Evolutionary conservation across 2,797 vertebrate genomes (phyloP), one percentile per base, ranked within the genome.

Genomic region (Mormyrus proboscirostris): DNA sequence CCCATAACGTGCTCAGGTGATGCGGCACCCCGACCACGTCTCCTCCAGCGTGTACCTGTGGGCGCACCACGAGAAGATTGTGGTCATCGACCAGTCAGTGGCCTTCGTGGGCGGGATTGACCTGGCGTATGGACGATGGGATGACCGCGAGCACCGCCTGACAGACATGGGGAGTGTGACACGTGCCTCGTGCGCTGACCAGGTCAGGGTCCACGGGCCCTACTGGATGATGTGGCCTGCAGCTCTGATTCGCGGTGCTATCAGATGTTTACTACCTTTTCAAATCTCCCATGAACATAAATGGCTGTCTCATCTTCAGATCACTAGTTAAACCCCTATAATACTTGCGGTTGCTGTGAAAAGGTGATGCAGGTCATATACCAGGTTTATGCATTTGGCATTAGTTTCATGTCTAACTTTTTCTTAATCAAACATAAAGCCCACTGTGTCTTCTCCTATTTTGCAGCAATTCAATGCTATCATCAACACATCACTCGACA

Each of bases 71-170:
- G 99, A 99, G 95, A 99, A 99, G 91, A 95, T 99, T 0, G 93
- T 99, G 0, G 94, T 99, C 0, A 92, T 99, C 0, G 99, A 99
- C 94, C 99, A 99, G 91, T 98, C 98, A 0, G 95, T 99, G 90
- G 98, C 98, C 0, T 99, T 99, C 1, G 97, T 99, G 89, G 99
- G 98, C 0, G 99, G 99, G 89, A 99, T 99, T 0, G 99, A 99
- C 94, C 92, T 99, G 93, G 98, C 99, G 0, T 99, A 99, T 0
- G 99, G 99, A 29, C 96, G 99, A 89, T 99, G 99, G 99, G 99
- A 99, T 0, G 99, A 99, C 88, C 83, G 95, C 0, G 97, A 99
- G 89, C 99, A 99, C 92, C 96, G 99, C n/a, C 96, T 99, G 92
- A 99, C 98, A 0, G 99, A 99, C 0, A 97, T 99, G 76, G 99